Evolutionary conservation across 2,113 vertebrate genomes (phyloP).

Genomic region (Spilogale gracilis): DNA sequence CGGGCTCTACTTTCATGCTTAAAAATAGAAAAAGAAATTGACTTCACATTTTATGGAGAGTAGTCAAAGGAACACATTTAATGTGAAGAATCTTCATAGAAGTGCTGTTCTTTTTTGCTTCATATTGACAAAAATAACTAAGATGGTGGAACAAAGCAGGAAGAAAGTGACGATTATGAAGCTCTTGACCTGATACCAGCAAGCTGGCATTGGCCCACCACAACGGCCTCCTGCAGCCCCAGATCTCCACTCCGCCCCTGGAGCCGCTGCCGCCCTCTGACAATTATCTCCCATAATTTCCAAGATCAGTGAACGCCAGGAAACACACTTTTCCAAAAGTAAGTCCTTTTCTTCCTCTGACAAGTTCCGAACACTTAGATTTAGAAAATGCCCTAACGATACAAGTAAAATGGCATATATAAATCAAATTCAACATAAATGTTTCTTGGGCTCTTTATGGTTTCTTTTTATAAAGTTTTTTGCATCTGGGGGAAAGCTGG

Average conservation of each 20-base stretch:
- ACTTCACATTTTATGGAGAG: slow-evolving; percentile 62
- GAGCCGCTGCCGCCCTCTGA: background rate
- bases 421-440: slow-evolving; percentile 50
- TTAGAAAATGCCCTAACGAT: slow-evolving; percentile 37
- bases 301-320: slow-evolving; percentile 35
- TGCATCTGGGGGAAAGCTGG: background rate
- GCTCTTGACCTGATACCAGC: background rate
- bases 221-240: background rate
- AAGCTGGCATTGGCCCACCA: background rate
- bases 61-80: slow-evolving; percentile 63
- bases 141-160: background rate
- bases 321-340: slow-evolving; percentile 57
- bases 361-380: slow-evolving; percentile 41
- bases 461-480: slow-evolving; percentile 12
- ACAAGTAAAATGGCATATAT: slow-evolving; percentile 33
- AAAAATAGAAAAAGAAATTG: slow-evolving; percentile 75
- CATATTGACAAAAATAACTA: background rate
- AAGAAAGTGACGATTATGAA: background rate
- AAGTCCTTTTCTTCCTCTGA: slow-evolving; percentile 35
- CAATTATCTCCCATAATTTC: slow-evolving; percentile 45
- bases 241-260: background rate
- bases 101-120: slow-evolving; percentile 28
- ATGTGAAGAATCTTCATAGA: slow-evolving; percentile 48
- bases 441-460: background rate
- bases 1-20: slow-evolving; percentile 54